A percentile compares a stretch with the other conserved stretches of the same genome.
phyloP scores from a whole-genome alignment of 2,113 vertebrate genomes.

The Lepus timidus region DNA sequence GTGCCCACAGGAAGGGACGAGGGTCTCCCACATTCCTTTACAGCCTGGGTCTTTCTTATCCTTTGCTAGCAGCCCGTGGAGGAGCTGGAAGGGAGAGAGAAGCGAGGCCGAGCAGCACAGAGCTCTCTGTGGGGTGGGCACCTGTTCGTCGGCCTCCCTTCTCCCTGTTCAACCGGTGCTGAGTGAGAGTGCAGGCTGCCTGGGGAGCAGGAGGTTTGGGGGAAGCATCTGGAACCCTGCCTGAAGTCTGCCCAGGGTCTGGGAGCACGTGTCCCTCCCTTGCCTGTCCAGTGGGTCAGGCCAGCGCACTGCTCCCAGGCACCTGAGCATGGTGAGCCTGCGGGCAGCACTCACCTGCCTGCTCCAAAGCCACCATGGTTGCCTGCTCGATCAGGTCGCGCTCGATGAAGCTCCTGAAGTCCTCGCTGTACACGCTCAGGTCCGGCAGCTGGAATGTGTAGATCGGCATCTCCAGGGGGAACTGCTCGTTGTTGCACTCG shows the following conservation, averaged over 20 bases:
- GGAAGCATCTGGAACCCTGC: neutral
- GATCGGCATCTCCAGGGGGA: constrained; percentile 98
- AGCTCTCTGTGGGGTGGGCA: no score
- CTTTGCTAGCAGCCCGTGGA: fast-evolving
- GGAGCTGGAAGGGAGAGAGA: neutral
- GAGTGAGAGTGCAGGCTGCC: fast-evolving
- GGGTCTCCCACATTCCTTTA: neutral
- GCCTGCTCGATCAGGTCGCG: constrained; percentile 98
- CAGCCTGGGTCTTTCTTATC: neutral
- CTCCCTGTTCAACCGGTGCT: fast-evolving
- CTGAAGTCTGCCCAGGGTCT: neutral
- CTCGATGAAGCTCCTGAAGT: constrained; percentile 98
- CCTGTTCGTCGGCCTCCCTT: neutral
- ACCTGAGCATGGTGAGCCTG: neutral
- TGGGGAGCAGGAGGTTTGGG: neutral
- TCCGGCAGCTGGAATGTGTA: constrained; percentile 99
- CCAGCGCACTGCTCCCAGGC: neutral
- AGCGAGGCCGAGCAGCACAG: neutral
- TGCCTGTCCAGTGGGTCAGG: neutral
- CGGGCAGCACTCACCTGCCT: constrained; percentile 91
- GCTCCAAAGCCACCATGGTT: constrained; percentile 98
- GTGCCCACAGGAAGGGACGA: no score
- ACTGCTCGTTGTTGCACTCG: constrained; percentile 96
- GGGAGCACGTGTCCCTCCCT: neutral
- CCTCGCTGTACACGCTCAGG: constrained; percentile 98